Percentiles rank a stretch among this genome's conserved stretches.
phyloP scores from a whole-genome alignment of 2,888 invertebrate species.

The Dione vanillae region DNA sequence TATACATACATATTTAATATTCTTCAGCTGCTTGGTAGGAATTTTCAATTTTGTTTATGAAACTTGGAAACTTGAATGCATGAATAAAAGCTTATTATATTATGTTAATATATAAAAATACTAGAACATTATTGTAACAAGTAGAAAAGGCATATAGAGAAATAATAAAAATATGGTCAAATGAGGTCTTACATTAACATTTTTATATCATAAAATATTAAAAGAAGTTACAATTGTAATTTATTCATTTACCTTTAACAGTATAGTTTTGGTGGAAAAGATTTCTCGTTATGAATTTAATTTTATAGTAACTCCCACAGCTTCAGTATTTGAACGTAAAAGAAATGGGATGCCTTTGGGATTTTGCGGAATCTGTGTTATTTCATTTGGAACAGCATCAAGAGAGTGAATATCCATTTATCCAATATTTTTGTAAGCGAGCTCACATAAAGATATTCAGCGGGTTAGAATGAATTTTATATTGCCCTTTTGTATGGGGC shows the following conservation, averaged over 20 bases:
- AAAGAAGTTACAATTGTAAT: not conserved
- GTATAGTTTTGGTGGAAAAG: not conserved
- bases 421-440: slow-evolving; percentile 22
- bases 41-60: slow-evolving; percentile 16
- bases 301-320: slow-evolving; percentile 21
- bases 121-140: too few species aligned
- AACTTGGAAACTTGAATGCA: not conserved
- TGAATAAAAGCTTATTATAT: too few species aligned
- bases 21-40: not conserved
- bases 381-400: slow-evolving; percentile 35
- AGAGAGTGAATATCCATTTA: slow-evolving; percentile 26
- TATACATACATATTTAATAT: not conserved
- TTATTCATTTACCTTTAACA: not conserved
- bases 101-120: too few species aligned
- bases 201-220: not conserved
- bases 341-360: slow-evolving; percentile 28
- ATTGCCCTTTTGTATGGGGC: slow-evolving; percentile 20
- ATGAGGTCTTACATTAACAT: not conserved
- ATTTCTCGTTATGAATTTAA: slow-evolving; percentile 19
- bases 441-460: slow-evolving; percentile 18
- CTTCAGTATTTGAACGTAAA: slow-evolving; percentile 27
- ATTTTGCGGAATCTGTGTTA: slow-evolving; percentile 35
- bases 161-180: not conserved
- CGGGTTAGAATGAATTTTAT: slow-evolving; percentile 25
- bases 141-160: too few species aligned